Percentiles rank a stretch among this genome's conserved stretches.
Evolutionary conservation across 2,113 vertebrate genomes (phyloP).

Genomic region (Prolemur simus): DNA sequence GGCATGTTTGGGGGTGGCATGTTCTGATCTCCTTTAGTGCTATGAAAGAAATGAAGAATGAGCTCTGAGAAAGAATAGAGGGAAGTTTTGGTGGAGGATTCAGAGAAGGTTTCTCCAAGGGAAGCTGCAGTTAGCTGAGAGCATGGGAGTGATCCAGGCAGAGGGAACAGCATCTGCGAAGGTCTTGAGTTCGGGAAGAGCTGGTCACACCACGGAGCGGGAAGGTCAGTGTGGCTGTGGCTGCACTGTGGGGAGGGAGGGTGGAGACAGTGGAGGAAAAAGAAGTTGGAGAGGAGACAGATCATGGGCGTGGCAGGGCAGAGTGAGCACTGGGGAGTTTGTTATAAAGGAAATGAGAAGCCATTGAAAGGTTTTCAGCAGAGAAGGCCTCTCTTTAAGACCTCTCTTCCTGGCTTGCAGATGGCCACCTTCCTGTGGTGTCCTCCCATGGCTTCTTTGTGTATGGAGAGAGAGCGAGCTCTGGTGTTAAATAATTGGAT

Average conservation of each 20-base stretch:
- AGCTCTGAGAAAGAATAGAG: background rate
- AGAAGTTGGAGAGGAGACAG: background rate
- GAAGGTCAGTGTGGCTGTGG: background rate
- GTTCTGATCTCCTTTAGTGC: background rate
- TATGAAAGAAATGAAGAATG: background rate
- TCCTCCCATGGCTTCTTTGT: background rate
- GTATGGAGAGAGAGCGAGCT: background rate
- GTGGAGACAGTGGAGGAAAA: background rate
- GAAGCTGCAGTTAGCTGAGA: background rate
- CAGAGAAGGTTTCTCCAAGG: background rate
- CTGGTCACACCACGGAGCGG: too few species aligned
- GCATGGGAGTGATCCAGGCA: background rate
- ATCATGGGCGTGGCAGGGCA: background rate
- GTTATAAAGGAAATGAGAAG: background rate
- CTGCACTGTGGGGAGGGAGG: background rate
- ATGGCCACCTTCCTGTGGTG: background rate
- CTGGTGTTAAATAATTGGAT: background rate
- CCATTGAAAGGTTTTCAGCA: background rate
- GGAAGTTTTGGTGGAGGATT: background rate
- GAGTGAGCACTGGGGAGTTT: background rate
- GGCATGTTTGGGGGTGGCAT: background rate
- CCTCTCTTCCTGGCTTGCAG: background rate
- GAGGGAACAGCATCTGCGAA: background rate
- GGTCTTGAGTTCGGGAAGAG: background rate
- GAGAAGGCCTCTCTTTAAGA: background rate